Percentiles rank a stretch among this genome's conserved stretches.
Evolutionary conservation across 2,888 invertebrate species (phyloP).

Genomic region (Tetranychus truncatus): DNA sequence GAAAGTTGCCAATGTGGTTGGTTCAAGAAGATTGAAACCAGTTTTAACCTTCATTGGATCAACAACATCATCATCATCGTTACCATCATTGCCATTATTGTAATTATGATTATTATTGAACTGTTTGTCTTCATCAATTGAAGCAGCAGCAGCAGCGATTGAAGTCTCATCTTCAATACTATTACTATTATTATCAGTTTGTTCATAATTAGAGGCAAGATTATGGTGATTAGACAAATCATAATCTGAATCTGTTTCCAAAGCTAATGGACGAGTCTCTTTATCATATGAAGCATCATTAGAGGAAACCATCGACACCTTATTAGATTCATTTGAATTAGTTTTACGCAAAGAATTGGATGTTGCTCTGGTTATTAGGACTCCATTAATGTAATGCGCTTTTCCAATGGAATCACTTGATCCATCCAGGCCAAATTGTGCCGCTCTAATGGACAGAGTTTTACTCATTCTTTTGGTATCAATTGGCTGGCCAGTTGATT

Average conservation of each 20-base stretch:
- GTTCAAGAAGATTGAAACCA: conserved; percentile 24
- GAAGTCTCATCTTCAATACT: background rate
- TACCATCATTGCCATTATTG: background rate
- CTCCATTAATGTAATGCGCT: background rate
- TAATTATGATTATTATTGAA: background rate
- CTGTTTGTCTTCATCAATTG: background rate
- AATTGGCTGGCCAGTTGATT: background rate
- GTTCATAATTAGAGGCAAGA: background rate
- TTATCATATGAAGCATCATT: background rate
- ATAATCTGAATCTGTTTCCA: background rate
- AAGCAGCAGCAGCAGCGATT: background rate
- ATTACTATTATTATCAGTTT: background rate
- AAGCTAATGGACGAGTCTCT: background rate
- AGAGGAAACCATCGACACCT: too few relatives aligned
- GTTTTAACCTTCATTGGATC: background rate
- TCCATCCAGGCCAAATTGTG: background rate
- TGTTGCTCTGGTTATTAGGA: background rate
- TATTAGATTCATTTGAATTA: background rate
- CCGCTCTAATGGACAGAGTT: background rate
- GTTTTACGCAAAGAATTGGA: background rate
- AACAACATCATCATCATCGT: background rate
- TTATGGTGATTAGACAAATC: background rate
- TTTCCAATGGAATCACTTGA: background rate
- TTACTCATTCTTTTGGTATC: background rate
- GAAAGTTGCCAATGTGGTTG: conserved; percentile 24